phyloP scores from a whole-genome alignment of 2,113 vertebrate genomes.

The Pangasianodon gigas region DNA sequence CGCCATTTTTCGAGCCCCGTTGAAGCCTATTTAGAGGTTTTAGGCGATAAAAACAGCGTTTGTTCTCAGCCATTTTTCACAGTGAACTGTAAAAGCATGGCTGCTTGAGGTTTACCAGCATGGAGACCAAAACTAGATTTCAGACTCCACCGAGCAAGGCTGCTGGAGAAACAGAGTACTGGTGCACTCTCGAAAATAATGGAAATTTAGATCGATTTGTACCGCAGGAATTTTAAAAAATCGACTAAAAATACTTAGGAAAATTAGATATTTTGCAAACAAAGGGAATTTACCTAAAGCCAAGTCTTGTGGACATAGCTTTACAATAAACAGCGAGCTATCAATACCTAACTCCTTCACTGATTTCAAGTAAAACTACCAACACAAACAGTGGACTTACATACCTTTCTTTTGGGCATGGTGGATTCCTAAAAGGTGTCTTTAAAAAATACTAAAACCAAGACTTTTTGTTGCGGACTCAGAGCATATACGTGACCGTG shows the following conservation, averaged over 20 bases:
- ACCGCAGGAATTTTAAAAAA: constrained; percentile 64
- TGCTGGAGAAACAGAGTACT: constrained; percentile 9
- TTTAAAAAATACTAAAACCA: constrained; percentile 69
- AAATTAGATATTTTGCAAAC: constrained; percentile 50
- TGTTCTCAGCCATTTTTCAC: constrained; percentile 72
- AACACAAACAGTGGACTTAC: constrained; percentile 59
- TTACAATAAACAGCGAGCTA: constrained; percentile 67
- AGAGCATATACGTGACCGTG: constrained; percentile 78
- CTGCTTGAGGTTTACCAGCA: constrained; percentile 80
- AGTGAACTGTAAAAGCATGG: constrained; percentile 80
- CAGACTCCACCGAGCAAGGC: constrained; percentile 69
- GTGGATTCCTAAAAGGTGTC: constrained; percentile 70
- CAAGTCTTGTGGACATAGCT: constrained; percentile 71
- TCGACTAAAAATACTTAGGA: constrained; percentile 37
- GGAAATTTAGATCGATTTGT: constrained; percentile 27
- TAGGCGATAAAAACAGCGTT: constrained; percentile 65
- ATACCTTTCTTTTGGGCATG: constrained; percentile 85
- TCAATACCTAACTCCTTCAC: constrained; percentile 49
- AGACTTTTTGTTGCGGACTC: constrained; percentile 67
- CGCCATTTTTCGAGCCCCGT: constrained; percentile 62
- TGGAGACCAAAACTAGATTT: constrained; percentile 76
- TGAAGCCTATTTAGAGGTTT: constrained; percentile 52
- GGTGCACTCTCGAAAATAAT: constrained; percentile 57
- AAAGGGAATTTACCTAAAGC: constrained; percentile 71
- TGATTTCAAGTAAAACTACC: constrained; percentile 60